Conservation (phyloP, 23 tunicate species). For the Ascidia mentula region DNA sequence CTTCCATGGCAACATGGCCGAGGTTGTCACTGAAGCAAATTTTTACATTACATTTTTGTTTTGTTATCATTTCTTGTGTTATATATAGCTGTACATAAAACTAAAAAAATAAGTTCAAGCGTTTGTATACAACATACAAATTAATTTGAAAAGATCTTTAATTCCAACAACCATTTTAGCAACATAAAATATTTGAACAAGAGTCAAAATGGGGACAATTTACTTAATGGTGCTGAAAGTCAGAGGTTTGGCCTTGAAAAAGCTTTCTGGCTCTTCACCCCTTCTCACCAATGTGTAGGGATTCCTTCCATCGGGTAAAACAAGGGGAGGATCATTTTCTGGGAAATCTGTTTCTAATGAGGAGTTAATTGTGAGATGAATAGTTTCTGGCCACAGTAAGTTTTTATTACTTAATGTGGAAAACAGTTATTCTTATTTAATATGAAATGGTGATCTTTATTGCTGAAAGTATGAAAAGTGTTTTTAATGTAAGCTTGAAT, state of each 20-base stretch:
- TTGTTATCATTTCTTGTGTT: too few species aligned
- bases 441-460: too few species aligned
- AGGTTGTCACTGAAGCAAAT: slow-evolving; percentile 42
- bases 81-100: neutral
- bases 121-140: neutral
- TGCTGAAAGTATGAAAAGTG: too few species aligned
- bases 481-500: too few species aligned
- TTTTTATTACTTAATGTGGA: too few species aligned
- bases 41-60: neutral
- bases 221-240: slow-evolving; percentile 47
- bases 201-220: neutral
- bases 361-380: too few species aligned
- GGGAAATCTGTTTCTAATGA: neutral
- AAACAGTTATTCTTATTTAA: too few species aligned
- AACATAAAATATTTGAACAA: too few species aligned
- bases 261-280: slow-evolving; percentile 50
- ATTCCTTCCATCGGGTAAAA: slow-evolving; percentile 60
- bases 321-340: neutral
- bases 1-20: slow-evolving; percentile 56
- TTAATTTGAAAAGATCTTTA: neutral
- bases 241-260: slow-evolving; percentile 48
- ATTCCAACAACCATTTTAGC: too few species aligned
- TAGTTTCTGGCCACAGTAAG: too few species aligned
- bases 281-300: slow-evolving; percentile 44
- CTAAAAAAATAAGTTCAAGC: neutral